These are phyloP conservation scores for Lobophora halterata DNA, from an alignment of 2,888 invertebrate species.

Conservation along the genomic window DNA sequence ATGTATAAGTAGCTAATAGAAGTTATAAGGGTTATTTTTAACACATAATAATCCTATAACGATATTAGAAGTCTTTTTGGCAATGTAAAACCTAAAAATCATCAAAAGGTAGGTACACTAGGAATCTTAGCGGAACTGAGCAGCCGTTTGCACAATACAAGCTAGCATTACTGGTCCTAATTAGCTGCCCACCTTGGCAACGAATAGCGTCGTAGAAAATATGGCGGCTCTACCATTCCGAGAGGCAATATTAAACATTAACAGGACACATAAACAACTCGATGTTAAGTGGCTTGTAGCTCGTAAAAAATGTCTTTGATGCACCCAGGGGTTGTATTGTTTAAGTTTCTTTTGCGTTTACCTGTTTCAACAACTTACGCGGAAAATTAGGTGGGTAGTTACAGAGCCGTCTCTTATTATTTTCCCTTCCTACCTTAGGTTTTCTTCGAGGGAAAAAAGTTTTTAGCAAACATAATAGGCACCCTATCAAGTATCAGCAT, in stretches of 20 bases:
- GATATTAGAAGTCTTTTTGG: too few species aligned
- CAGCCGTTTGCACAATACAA: conserved; percentile 25
- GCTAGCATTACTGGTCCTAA: conserved; percentile 30
- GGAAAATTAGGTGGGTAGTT: conserved; percentile 9
- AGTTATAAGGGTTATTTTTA: too few species aligned
- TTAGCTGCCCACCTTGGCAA: conserved; percentile 31
- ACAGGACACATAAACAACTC: conserved; percentile 34
- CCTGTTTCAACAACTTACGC: conserved; percentile 13
- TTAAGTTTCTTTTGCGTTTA: conserved; percentile 14
- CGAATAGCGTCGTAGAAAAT: conserved; percentile 29
- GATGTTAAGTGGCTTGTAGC: conserved; percentile 34
- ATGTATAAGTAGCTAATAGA: too few species aligned
- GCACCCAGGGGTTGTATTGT: conserved; percentile 26
- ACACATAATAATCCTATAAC: too few species aligned
- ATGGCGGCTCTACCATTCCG: conserved; percentile 27
- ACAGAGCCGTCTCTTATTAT: neutral
- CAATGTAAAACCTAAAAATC: too few species aligned
- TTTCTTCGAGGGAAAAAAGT: too few species aligned
- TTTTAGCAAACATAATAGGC: too few species aligned
- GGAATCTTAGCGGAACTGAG: conserved; percentile 21
- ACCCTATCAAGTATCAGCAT: too few species aligned
- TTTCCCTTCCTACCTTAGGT: neutral
- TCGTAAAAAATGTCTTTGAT: conserved; percentile 34
- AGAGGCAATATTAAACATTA: conserved; percentile 35
- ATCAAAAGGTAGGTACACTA: too few species aligned